Evolutionary conservation across 2,888 invertebrate species (phyloP), one percentile per base, ranked within the genome.

Genomic region (Himalopsyche kuldschensis): DNA sequence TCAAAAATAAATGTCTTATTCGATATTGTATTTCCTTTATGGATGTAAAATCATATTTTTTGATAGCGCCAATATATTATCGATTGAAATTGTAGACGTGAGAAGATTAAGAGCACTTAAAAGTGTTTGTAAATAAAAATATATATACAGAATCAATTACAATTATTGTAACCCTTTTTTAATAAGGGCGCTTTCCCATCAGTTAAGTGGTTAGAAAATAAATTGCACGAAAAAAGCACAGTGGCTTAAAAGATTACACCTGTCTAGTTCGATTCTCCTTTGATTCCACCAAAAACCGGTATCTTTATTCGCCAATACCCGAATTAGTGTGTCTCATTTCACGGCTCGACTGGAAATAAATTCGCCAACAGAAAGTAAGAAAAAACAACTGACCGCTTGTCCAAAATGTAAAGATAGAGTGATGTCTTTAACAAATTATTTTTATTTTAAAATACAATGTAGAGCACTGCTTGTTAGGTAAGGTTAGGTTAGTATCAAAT

Each of bases 271-370:
- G 69, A 69, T 69, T 69, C 15, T 69, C 69, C 69, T 69, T 69
- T 69, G 69, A 69, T 69, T 69, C 27, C 69, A 27, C 20, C 69
- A 15, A 27, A 27, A 27, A 69, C 69, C 69, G 11, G 69, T 69
- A 69, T 69, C 69, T 69, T 69, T 63, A 30, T 69, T 69, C 41
- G 41, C 20, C 69, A 11, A 69, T 69, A 69, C 69, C 69, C 69
- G 69, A 69, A 69, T 69, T 69, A 69, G 69, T 69, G 69, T 69
- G 69, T 69, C 69, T 69, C 69, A 69, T 69, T 69, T 69, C 69
- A 27, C 30, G 69, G 69, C 30, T 69, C 30, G 69, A 69, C 69
- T 69, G 69, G 69, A 69, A 69, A 69, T 69, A 69, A 69, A 69
- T 69, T 69, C 69, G 30, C 69, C 27, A 69, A 69, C 10, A 69